phyloP scores from a whole-genome alignment of 2,888 invertebrate genomes.

The Palloptera scutellata region DNA sequence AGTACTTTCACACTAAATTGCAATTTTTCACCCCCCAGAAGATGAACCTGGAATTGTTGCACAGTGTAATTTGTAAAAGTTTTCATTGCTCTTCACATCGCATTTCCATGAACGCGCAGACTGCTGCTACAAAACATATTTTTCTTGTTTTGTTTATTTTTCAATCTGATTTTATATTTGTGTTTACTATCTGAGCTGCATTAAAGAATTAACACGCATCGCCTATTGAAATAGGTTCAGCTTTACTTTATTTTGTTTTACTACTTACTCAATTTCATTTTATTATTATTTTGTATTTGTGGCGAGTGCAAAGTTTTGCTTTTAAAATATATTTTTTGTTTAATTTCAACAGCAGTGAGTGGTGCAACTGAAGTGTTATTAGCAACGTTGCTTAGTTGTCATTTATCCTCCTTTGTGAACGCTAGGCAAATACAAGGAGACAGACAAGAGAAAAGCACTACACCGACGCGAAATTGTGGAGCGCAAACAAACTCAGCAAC shows the following conservation, averaged over 20 bases:
- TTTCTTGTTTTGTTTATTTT: background rate
- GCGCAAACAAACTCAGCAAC: too few relatives aligned
- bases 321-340: background rate
- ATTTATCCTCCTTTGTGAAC: constrained; percentile 19
- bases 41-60: too few relatives aligned
- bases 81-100: background rate
- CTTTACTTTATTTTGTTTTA: background rate
- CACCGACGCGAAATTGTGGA: background rate
- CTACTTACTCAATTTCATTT: background rate
- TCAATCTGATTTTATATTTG: constrained; percentile 5
- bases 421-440: constrained; percentile 1
- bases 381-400: constrained; percentile 25
- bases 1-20: too few relatives aligned
- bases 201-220: too few relatives aligned
- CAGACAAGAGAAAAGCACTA: too few relatives aligned
- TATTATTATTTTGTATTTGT: too few relatives aligned
- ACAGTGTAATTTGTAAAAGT: too few relatives aligned
- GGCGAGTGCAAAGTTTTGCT: background rate
- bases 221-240: too few relatives aligned
- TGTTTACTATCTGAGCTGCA: background rate
- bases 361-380: constrained; percentile 25
- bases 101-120: too few relatives aligned
- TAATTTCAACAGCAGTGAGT: constrained; percentile 13
- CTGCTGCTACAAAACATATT: background rate
- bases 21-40: too few relatives aligned